Conservation (phyloP, 92 coral and sea anemone genomes). For the Blastomussa wellsi region DNA sequence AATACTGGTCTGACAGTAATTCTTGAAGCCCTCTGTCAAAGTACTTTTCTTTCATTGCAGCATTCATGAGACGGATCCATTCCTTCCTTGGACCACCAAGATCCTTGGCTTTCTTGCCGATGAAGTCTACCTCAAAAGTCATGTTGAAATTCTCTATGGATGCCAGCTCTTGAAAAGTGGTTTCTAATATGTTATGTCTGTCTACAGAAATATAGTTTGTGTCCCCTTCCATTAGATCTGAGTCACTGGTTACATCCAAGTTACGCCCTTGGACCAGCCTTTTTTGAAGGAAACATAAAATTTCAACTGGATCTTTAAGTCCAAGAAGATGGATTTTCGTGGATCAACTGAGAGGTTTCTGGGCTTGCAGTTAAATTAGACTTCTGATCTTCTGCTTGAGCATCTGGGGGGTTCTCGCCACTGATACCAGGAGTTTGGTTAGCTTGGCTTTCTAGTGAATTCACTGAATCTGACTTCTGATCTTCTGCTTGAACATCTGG, state of each 20-base stretch:
- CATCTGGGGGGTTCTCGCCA: too few relatives aligned
- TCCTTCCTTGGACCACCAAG: too few relatives aligned
- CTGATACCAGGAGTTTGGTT: too few relatives aligned
- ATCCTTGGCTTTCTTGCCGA: slow-evolving; percentile 62
- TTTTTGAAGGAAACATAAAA: too few relatives aligned
- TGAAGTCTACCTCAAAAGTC: slow-evolving; percentile 67
- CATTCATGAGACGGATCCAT: slow-evolving; percentile 57
- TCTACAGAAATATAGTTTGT: slow-evolving; percentile 61
- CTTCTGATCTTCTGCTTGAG: too few relatives aligned
- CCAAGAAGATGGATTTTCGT: too few relatives aligned
- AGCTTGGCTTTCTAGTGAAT: too few relatives aligned
- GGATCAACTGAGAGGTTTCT: too few relatives aligned
- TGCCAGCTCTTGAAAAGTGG: slow-evolving; percentile 5
- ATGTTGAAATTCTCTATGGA: slow-evolving; percentile 30
- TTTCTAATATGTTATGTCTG: slow-evolving; percentile 46
- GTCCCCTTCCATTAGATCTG: slow-evolving; percentile 1
- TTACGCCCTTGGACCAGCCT: slow-evolving; percentile 11
- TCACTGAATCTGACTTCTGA: too few relatives aligned
- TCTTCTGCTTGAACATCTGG: too few relatives aligned
- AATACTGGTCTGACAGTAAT: slow-evolving; percentile 42
- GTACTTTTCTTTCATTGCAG: slow-evolving; percentile 48
- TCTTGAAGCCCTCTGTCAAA: slow-evolving; percentile 51
- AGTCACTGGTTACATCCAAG: slow-evolving; percentile 9
- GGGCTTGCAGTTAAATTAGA: too few relatives aligned
- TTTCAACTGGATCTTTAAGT: too few relatives aligned